Evolutionary conservation across 2,797 vertebrate genomes (phyloP).

Genomic region (Schizopygopsis pylzovi): DNA sequence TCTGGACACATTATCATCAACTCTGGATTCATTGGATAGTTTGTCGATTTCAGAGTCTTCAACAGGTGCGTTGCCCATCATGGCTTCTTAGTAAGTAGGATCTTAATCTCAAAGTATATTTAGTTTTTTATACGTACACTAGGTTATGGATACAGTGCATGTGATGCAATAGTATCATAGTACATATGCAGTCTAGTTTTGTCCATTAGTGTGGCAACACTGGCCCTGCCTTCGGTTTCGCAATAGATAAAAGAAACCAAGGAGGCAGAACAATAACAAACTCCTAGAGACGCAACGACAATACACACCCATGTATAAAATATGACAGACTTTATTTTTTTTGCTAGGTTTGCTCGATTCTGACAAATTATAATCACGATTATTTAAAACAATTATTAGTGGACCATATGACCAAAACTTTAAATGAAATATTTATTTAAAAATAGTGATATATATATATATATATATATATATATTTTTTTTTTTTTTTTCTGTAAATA

Average conservation of each 20-base stretch:
- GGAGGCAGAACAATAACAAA: background rate
- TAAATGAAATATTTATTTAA: too few species aligned
- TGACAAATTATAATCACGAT: too few species aligned
- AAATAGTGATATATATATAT: too few species aligned
- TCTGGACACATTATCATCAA: slow-evolving; percentile 81
- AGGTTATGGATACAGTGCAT: background rate
- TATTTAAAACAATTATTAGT: too few species aligned
- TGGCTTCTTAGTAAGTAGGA: background rate
- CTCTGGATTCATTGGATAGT: slow-evolving; percentile 83
- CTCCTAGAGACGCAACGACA: background rate
- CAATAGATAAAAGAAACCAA: background rate
- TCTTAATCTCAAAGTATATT: background rate
- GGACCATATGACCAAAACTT: too few species aligned
- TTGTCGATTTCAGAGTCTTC: slow-evolving; percentile 86
- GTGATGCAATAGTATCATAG: background rate
- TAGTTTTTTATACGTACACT: background rate
- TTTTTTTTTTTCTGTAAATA: too few species aligned
- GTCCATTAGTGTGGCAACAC: background rate
- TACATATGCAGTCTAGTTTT: background rate
- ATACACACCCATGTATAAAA: background rate
- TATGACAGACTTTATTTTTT: too few species aligned
- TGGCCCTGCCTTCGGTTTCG: background rate
- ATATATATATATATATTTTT: too few species aligned
- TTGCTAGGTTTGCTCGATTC: too few species aligned
- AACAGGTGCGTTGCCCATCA: slow-evolving; percentile 76